A percentile compares a stretch with the other conserved stretches of the same genome.
Evolutionary conservation across 2,888 invertebrate species (phyloP).

Genomic region (Lapara coniferarum): DNA sequence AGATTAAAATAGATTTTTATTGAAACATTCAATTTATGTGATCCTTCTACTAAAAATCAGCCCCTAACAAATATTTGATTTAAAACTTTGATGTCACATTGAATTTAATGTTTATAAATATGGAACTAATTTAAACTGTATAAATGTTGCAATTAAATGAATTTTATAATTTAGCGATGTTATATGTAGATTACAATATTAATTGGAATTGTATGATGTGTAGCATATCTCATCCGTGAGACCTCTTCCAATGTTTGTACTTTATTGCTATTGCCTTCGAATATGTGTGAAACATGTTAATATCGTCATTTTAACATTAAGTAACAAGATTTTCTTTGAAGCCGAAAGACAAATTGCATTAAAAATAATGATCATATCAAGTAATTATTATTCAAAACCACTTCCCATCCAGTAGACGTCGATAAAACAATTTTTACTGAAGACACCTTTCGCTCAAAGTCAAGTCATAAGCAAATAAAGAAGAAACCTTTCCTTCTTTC

Average conservation of each 20-base stretch:
- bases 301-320: not conserved
- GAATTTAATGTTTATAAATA: conserved; percentile 1
- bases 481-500: not conserved
- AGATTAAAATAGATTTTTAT: not conserved
- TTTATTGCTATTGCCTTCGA: conserved; percentile 18
- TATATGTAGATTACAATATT: not conserved
- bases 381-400: not conserved
- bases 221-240: not conserved
- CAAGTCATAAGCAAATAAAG: not conserved
- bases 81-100: not conserved
- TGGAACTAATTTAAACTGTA: not conserved
- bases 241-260: not conserved
- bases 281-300: conserved; percentile 7
- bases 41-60: not conserved
- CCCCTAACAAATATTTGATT: conserved; percentile 3
- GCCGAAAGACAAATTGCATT: not conserved
- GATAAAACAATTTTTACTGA: not conserved
- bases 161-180: conserved; percentile 19
- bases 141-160: conserved; percentile 6
- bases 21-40: not conserved
- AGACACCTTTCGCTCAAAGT: not conserved
- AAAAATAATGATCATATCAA: not conserved
- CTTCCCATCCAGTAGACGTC: not conserved
- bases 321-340: conserved; percentile 1
- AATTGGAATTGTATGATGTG: not conserved